Conservation (phyloP, 2,113 vertebrate genomes). For the Podarcis cretensis region DNA sequence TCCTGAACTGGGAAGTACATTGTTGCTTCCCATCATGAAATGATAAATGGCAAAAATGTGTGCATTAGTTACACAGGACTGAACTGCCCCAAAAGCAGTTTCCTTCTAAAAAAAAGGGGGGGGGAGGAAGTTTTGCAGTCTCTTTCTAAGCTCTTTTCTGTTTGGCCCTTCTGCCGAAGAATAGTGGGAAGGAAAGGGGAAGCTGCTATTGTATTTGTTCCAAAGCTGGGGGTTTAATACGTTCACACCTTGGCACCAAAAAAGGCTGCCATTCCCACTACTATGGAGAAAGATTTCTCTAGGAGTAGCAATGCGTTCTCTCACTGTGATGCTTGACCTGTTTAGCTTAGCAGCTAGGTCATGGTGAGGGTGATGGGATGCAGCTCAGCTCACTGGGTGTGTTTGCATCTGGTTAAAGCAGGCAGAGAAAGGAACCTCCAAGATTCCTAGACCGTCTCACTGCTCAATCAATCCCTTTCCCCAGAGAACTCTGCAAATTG, state of each 20-base stretch:
- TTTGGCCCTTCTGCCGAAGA: conserved; percentile 49
- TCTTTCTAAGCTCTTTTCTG: conserved; percentile 27
- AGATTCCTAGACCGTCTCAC: too few relatives aligned
- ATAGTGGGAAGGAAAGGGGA: conserved; percentile 69
- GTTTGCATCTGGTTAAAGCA: too few relatives aligned
- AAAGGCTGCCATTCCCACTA: not conserved
- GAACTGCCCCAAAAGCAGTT: not conserved
- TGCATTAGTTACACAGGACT: too few relatives aligned
- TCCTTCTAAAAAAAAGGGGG: not conserved
- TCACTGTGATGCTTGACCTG: too few relatives aligned
- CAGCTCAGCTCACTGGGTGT: not conserved
- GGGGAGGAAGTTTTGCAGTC: conserved; percentile 14
- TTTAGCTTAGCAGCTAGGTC: too few relatives aligned
- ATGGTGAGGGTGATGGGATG: too few relatives aligned
- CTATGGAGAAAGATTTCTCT: not conserved
- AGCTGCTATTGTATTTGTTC: conserved; percentile 37
- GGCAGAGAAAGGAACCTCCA: too few relatives aligned
- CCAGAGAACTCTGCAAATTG: too few relatives aligned
- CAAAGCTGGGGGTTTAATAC: not conserved
- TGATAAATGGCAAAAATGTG: not conserved
- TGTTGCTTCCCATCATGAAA: too few relatives aligned
- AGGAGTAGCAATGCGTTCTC: fast-evolving
- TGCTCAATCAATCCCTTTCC: too few relatives aligned
- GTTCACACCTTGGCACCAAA: conserved; percentile 34
- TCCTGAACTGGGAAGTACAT: not conserved